These are phyloP conservation scores for Sebastiscus albofasciatus DNA, from an alignment of 2,797 vertebrate species.

Conservation along the genomic window DNA sequence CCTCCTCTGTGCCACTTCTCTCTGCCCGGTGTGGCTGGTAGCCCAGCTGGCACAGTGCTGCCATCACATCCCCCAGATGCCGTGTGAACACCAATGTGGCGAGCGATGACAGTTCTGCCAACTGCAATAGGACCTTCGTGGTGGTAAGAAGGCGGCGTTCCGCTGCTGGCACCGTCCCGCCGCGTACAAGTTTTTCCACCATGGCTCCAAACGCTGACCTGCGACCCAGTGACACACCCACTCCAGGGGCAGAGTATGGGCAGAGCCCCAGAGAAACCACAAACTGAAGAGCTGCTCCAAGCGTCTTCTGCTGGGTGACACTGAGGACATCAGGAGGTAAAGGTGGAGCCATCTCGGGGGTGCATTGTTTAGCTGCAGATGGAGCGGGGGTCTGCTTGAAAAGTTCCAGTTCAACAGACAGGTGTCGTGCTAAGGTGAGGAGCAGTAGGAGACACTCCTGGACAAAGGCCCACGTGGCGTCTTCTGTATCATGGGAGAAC, in stretches of 20 bases:
- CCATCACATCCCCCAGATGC: constrained; percentile 91
- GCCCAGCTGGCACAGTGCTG: constrained; percentile 89
- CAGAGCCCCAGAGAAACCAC: constrained; percentile 89
- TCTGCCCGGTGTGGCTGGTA: constrained; percentile 80
- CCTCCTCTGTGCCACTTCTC: constrained; percentile 30
- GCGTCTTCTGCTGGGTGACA: constrained; percentile 85
- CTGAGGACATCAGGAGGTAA: constrained; percentile 91
- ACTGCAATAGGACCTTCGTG: constrained; percentile 77
- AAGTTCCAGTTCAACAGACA: constrained; percentile 75
- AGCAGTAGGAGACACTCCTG: constrained; percentile 87
- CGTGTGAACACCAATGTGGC: constrained; percentile 85
- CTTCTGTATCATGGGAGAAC: constrained; percentile 65
- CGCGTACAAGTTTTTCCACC: constrained; percentile 75
- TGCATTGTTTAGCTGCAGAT: constrained; percentile 44
- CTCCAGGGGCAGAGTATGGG: constrained; percentile 87
- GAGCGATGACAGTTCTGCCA: constrained; percentile 80
- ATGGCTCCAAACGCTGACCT: constrained; percentile 85
- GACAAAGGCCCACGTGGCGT: constrained; percentile 86
- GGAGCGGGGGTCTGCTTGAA: constrained; percentile 60
- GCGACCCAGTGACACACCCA: constrained; percentile 83
- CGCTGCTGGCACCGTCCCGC: constrained; percentile 1
- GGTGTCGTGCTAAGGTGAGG: constrained; percentile 81
- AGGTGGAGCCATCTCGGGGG: constrained; percentile 84
- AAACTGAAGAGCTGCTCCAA: constrained; percentile 86
- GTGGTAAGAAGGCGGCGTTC: constrained; percentile 77